Evolutionary conservation across 2,888 invertebrate species (phyloP).

Genomic region (Priocnemis perturbator): DNA sequence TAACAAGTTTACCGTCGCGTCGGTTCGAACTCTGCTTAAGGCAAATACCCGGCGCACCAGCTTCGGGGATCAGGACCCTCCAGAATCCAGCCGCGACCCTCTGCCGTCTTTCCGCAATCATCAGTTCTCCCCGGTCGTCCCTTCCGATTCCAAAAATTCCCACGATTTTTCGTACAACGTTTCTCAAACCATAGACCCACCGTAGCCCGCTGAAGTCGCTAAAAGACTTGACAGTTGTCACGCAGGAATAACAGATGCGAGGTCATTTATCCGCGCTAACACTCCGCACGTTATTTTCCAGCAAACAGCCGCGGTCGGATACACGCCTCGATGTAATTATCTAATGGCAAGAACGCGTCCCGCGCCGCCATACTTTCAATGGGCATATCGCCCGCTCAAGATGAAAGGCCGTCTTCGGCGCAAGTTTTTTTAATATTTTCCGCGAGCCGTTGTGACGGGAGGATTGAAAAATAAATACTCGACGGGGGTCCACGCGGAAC

Average conservation of each 20-base stretch:
- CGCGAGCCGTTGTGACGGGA: slow-evolving; percentile 25
- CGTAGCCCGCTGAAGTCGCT: too few relatives aligned
- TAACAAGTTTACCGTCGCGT: slow-evolving; percentile 55
- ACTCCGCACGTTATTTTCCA: too few relatives aligned
- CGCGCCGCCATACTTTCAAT: slow-evolving; percentile 24
- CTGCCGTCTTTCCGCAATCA: not conserved
- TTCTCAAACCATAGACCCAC: too few relatives aligned
- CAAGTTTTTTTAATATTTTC: slow-evolving; percentile 45
- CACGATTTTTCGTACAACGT: too few relatives aligned
- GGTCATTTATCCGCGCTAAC: too few relatives aligned
- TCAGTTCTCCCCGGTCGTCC: too few relatives aligned
- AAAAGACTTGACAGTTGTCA: too few relatives aligned
- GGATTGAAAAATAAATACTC: slow-evolving; percentile 47
- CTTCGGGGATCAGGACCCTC: slow-evolving; percentile 28
- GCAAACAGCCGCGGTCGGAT: too few relatives aligned
- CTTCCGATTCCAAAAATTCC: too few relatives aligned
- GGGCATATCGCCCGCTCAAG: slow-evolving; percentile 1
- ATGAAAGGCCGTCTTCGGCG: not conserved
- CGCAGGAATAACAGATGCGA: too few relatives aligned
- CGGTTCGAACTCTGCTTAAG: slow-evolving; percentile 56
- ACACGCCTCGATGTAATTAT: not conserved
- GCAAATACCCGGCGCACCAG: slow-evolving; percentile 48
- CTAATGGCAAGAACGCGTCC: slow-evolving; percentile 9
- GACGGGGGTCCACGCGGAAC: slow-evolving; percentile 28
- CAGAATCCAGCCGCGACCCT: not conserved